Evolutionary conservation across 2,113 vertebrate species (phyloP), one percentile per base, ranked within the genome.

Genomic region (Phainopepla nitens): DNA sequence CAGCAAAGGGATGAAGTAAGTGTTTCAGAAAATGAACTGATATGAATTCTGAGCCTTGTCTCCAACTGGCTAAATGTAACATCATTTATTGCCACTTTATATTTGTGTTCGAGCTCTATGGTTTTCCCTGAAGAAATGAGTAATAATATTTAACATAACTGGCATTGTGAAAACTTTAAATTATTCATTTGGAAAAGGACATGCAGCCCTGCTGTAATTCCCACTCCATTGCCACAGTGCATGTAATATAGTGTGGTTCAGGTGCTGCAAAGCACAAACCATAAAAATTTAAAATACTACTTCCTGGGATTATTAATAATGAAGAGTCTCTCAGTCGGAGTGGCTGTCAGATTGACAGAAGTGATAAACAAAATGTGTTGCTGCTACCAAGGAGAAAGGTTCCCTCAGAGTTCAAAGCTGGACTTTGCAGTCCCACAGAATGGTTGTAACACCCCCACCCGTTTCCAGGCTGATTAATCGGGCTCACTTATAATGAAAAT

Each of bases 281-380:
- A 98, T 98, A 95, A 98, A 98, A 98, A 96, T 98, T 98, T 98
- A 94, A 98, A 97, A 97, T 97, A 98, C 93, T 96, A 84, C 97
- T 98, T 97, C 96, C 90, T 41, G 2, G 86, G 94, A 97, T 98
- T 97, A 98, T 98, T 97, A 98, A 98, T 97, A 98, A 98, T 98
- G 96, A 96, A 98, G 95, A 97, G 92, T 88, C 91, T 93, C 94
- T 96, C 97, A 93, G 94, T 89, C 17, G 14, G 92, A 96, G 78
- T 89, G 89, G 89, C 84, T 89, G 95, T 28, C 31, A 93, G 94
- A 96, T 92, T 96, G 97, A 96, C 96, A 97, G 87, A 73, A 75
- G 80, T 88, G 79, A 97, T 92, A 97, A 97, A 97, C 94, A 95
- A 97, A 96, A 91, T 36, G 28, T 88, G 66, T 66, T 87, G 83